Evolutionary conservation across 2,797 vertebrate genomes (phyloP).

Genomic region (Pseudochirops cupreus): DNA sequence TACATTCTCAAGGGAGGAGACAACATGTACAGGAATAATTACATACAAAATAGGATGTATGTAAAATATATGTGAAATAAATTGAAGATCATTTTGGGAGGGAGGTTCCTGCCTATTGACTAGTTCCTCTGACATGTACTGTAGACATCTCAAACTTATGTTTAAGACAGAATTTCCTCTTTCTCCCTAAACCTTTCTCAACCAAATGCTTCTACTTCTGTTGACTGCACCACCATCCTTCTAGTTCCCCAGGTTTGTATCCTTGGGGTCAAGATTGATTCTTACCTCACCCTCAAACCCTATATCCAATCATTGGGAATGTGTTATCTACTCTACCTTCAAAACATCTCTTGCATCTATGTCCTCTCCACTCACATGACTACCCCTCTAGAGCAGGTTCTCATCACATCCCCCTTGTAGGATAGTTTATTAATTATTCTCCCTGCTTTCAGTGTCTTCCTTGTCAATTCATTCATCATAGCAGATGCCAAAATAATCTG

Average conservation of each 20-base stretch:
- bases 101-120: background rate
- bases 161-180: background rate
- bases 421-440: background rate
- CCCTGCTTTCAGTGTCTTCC: background rate
- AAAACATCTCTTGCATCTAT: background rate
- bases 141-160: background rate
- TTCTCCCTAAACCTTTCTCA: background rate
- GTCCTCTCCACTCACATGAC: background rate
- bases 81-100: background rate
- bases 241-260: background rate
- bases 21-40: too few relatives aligned
- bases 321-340: background rate
- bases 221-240: background rate
- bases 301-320: background rate
- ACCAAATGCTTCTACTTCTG: background rate
- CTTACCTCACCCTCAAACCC: background rate
- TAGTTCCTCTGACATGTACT: background rate
- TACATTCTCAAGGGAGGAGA: background rate
- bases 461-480: background rate
- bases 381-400: background rate
- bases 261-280: background rate
- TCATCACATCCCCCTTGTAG: background rate
- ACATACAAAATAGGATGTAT: background rate
- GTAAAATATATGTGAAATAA: background rate
- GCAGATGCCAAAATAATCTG: background rate